Evolutionary conservation across 2,797 vertebrate species (phyloP).

Genomic region (Neosilurus hyrtlii): DNA sequence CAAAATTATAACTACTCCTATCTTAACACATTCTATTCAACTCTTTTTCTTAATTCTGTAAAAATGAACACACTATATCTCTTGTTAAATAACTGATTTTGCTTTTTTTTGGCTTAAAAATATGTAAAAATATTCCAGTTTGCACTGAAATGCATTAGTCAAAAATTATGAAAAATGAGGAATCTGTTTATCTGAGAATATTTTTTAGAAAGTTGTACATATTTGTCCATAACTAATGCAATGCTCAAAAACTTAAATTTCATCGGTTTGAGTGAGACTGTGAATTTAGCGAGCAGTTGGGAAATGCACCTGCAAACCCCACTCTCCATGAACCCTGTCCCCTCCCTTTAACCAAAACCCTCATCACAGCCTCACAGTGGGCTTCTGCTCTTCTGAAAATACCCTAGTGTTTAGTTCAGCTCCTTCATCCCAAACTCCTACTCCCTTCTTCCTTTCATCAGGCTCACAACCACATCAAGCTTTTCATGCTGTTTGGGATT

Average conservation of each 20-base stretch:
- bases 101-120: neutral
- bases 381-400: slow-evolving; percentile 37
- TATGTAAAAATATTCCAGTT: neutral
- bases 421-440: slow-evolving; percentile 16
- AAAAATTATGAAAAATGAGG: neutral
- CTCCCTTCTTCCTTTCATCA: slow-evolving; percentile 37
- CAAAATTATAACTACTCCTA: neutral
- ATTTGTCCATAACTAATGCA: neutral
- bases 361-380: slow-evolving; percentile 16
- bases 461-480: slow-evolving; percentile 36
- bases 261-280: slow-evolving; percentile 23
- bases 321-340: neutral
- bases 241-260: neutral
- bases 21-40: neutral
- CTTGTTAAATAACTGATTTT: neutral
- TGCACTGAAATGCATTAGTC: neutral
- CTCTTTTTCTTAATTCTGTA: neutral
- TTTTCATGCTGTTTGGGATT: neutral
- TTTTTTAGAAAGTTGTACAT: neutral
- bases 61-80: neutral
- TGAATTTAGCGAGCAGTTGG: slow-evolving; percentile 20
- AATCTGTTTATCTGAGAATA: neutral
- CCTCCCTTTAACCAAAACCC: slow-evolving; percentile 30
- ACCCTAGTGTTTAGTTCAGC: slow-evolving; percentile 3
- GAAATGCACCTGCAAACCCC: slow-evolving; percentile 44